Conservation (phyloP, 1,140 invertebrate species). For the Sitophilus oryzae region DNA sequence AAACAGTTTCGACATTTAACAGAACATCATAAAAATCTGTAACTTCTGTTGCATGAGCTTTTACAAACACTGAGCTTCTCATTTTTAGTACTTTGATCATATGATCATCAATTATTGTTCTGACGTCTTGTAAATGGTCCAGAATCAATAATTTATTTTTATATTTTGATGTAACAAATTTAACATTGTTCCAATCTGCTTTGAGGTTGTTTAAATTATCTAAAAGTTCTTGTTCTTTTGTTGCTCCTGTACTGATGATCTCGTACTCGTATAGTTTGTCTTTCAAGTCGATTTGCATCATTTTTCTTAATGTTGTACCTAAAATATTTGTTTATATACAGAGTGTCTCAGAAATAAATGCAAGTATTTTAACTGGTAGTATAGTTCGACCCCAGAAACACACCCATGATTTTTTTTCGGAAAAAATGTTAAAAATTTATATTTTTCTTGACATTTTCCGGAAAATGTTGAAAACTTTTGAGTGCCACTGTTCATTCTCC, state of each 20-base stretch:
- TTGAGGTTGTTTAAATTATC: slow-evolving; percentile 74
- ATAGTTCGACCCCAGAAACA: too few relatives aligned
- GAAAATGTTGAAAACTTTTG: too few relatives aligned
- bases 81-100: slow-evolving; percentile 80
- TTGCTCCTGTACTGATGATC: slow-evolving; percentile 79
- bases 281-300: slow-evolving; percentile 69
- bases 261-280: slow-evolving; percentile 71
- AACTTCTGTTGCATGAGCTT: slow-evolving; percentile 74
- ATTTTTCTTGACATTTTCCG: too few relatives aligned
- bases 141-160: slow-evolving; percentile 71
- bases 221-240: slow-evolving; percentile 76
- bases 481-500: too few relatives aligned
- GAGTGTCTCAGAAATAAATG: too few relatives aligned
- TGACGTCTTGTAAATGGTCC: slow-evolving; percentile 73
- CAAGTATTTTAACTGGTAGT: too few relatives aligned
- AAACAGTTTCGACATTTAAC: slow-evolving; percentile 57
- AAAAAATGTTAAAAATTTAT: too few relatives aligned
- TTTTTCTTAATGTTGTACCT: slow-evolving; percentile 70
- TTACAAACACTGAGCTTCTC: slow-evolving; percentile 83
- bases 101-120: slow-evolving; percentile 78
- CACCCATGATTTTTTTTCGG: too few relatives aligned
- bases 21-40: slow-evolving; percentile 72
- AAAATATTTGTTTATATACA: slow-evolving; percentile 5
- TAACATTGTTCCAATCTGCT: slow-evolving; percentile 70
- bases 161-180: slow-evolving; percentile 61